Base-by-base conservation (phyloP, 92 coral and sea anemone genomes). In the Chrysogorgia sp. region DNA sequence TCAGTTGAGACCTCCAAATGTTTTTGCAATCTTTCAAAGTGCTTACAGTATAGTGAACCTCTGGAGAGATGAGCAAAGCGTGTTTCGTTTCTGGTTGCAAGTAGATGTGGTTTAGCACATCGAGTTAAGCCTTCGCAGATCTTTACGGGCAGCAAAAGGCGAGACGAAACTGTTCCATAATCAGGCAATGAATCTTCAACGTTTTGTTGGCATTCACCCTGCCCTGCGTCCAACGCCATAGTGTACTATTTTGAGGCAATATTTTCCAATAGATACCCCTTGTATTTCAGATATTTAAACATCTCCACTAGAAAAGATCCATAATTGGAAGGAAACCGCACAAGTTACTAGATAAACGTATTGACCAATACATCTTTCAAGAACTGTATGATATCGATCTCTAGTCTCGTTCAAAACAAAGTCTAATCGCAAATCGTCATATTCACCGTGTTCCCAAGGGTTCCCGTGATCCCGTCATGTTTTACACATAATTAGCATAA, bases 11-110 rank as follows among this genome's bases (percentile, higher is more conserved):
- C 41, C 48, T 22, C 58, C 21, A 56, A 21, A 72, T 55, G 79
- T 21, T 40, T 56, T 30, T 72, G 65, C n/a, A 72, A 34, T n/a
- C 47, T 17, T 59, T 72, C 40, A 31, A 72, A 43, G 25, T 21
- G 65, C 17, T 3, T 34, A 43, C 64, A 72, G 37, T 72, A 55
- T 29, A 53, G 10, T 33, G 64, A 53, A 55, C 49, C 79, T 10
- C 49, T n/a, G 10, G 65, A 28, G 59, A 72, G 37, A 72, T 72
- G 79, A 12, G 63, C 50, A 30, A 72, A 56, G 31, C 79, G 55
- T 72, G 79, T 72, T 72, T 72, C 79, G 55, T 22, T 56, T 10
- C 55, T 72, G 13, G 65, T 28, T 10, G 79, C 79, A 57, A 57
- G 32, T 13, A 69, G 60, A 30, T 45, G 61, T 19, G 76, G 76